phyloP scores from a whole-genome alignment of 1,140 invertebrate genomes.

The Adelges cooleyi region DNA sequence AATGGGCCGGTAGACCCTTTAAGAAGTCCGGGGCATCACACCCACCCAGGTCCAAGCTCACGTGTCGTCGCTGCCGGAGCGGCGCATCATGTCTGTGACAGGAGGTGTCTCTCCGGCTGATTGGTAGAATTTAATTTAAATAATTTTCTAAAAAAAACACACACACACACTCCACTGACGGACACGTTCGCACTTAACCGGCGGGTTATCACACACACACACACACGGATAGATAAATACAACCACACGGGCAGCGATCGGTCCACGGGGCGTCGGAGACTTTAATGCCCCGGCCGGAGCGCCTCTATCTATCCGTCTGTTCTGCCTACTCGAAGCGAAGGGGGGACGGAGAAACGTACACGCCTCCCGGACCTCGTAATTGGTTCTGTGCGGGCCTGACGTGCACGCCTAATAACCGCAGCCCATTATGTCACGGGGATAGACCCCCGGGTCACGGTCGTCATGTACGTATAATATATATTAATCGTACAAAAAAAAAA shows the following conservation, averaged over 20 bases:
- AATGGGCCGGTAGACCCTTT: conserved; percentile 17
- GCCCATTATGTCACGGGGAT: conserved; percentile 16
- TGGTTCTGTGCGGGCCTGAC: conserved; percentile 11
- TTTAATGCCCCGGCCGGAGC: conserved; percentile 7
- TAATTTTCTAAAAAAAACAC: no score
- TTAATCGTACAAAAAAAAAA: no score
- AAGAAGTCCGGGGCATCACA: conserved; percentile 8
- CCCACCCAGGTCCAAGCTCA: neutral
- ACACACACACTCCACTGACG: no score
- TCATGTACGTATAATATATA: no score
- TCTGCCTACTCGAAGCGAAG: no score
- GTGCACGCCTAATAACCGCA: conserved; percentile 24
- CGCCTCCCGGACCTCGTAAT: conserved; percentile 26
- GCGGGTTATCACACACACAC: no score
- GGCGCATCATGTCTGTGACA: no score
- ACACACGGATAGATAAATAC: no score
- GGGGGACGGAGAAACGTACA: neutral
- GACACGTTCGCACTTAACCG: no score
- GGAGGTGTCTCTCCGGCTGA: no score
- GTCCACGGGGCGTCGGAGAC: conserved; percentile 8
- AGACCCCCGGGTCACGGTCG: conserved; percentile 1
- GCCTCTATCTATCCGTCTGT: no score
- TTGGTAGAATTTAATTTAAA: no score
- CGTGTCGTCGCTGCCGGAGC: neutral
- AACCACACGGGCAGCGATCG: neutral